Percentiles rank a stretch among this genome's conserved stretches.
Evolutionary conservation across 2,888 invertebrate species (phyloP).

Genomic region (Drosophila seclusa): DNA sequence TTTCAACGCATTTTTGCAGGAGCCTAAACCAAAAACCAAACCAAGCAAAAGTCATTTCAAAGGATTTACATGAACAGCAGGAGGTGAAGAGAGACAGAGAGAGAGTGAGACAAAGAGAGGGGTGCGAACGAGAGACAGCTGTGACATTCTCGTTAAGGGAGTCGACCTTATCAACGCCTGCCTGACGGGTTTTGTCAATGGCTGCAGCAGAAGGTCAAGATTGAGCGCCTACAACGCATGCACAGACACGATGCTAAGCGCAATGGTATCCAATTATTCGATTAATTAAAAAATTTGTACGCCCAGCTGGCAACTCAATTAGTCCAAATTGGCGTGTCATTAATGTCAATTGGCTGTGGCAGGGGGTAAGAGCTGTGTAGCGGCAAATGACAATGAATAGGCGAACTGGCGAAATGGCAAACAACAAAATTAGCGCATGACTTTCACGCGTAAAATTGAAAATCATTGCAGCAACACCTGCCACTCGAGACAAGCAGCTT

Average conservation of each 20-base stretch:
- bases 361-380: slow-evolving; percentile 13
- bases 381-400: slow-evolving; percentile 78
- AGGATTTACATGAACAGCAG: slow-evolving; percentile 61
- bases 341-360: slow-evolving; percentile 74
- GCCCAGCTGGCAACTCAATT: slow-evolving; percentile 66
- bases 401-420: slow-evolving; percentile 44
- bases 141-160: slow-evolving; percentile 61
- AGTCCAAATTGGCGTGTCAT: slow-evolving; percentile 73
- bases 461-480: slow-evolving; percentile 82
- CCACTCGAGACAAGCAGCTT: slow-evolving; percentile 51
- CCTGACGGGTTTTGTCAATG: slow-evolving; percentile 26
- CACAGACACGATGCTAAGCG: slow-evolving; percentile 17
- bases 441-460: slow-evolving; percentile 79
- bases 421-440: slow-evolving; percentile 78
- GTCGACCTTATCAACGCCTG: slow-evolving; percentile 24
- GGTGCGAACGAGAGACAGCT: slow-evolving; percentile 20
- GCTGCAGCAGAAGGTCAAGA: slow-evolving; percentile 62
- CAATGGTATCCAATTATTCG: slow-evolving; percentile 37
- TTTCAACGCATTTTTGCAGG: slow-evolving; percentile 67
- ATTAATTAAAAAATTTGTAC: slow-evolving; percentile 69
- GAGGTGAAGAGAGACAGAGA: not conserved
- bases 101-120: not conserved
- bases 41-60: slow-evolving; percentile 44
- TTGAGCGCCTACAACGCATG: slow-evolving; percentile 20
- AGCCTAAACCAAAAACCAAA: slow-evolving; percentile 21